phyloP scores from a whole-genome alignment of 2,888 invertebrate species.

The Sicus ferrugineus region DNA sequence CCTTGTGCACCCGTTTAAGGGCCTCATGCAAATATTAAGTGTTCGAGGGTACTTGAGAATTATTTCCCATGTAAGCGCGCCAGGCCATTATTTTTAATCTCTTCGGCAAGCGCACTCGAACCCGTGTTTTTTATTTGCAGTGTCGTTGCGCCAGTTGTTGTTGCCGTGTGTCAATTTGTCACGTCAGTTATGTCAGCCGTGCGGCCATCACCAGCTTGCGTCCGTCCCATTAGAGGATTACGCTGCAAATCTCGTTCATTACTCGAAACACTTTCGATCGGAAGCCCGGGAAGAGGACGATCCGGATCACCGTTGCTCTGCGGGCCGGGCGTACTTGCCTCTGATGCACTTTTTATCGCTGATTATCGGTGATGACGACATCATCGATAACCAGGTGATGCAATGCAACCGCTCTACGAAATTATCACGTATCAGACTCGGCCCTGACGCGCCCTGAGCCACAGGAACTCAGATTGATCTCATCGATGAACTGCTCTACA shows the following conservation, averaged over 20 bases:
- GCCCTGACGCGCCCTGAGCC: no score
- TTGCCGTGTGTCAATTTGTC: constrained; percentile 51
- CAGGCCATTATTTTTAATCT: constrained; percentile 27
- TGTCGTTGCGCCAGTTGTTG: constrained; percentile 41
- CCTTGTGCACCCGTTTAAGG: constrained; percentile 39
- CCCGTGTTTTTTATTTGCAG: neutral
- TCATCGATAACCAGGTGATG: no score
- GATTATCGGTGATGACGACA: no score
- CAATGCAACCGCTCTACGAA: no score
- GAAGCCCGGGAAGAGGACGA: no score
- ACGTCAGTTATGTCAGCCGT: constrained; percentile 51
- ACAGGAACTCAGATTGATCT: no score
- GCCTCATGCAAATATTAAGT: constrained; percentile 59
- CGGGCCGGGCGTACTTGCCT: no score
- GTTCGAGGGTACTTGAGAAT: constrained; percentile 61
- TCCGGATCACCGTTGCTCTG: no score
- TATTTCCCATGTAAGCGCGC: constrained; percentile 58
- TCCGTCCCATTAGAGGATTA: constrained; percentile 52
- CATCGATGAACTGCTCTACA: no score
- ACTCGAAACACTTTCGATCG: neutral
- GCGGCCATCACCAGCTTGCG: constrained; percentile 34
- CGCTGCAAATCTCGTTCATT: constrained; percentile 50
- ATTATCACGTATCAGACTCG: no score
- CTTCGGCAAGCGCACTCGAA: constrained; percentile 9
- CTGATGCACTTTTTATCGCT: no score